A percentile compares a stretch with the other conserved stretches of the same genome.
Conservation (phyloP, 1,140 invertebrate genomes). For the Bombus impatiens region DNA sequence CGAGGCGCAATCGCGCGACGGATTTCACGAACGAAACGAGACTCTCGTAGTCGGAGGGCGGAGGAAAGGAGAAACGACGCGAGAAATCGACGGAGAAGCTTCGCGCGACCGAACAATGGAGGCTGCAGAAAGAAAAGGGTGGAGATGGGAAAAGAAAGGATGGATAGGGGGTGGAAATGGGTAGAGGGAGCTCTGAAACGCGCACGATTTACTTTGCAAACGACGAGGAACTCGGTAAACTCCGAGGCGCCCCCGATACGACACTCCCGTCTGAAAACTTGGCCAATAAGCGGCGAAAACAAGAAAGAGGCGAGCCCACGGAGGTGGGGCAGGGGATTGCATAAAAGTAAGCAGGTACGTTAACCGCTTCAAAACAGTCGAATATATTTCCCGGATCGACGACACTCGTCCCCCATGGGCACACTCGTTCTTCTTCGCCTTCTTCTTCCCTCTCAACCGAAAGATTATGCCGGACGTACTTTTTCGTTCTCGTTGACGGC, state of each 20-base stretch:
- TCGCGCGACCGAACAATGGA: slow-evolving; percentile 1
- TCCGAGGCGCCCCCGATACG: slow-evolving; percentile 71
- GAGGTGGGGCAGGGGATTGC: slow-evolving; percentile 35
- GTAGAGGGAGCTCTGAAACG: slow-evolving; percentile 38
- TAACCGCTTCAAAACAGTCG: slow-evolving; percentile 68
- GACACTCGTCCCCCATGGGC: neutral
- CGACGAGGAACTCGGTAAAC: slow-evolving; percentile 66
- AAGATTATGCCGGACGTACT: slow-evolving; percentile 10
- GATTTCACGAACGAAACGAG: neutral
- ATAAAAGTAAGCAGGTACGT: slow-evolving; percentile 67
- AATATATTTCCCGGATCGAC: slow-evolving; percentile 63
- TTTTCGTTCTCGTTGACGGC: neutral
- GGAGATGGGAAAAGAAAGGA: slow-evolving; percentile 20
- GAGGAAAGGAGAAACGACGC: slow-evolving; percentile 17
- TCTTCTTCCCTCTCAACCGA: neutral
- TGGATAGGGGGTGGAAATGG: neutral
- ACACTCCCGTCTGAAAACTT: slow-evolving; percentile 72
- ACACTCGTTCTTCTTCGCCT: neutral
- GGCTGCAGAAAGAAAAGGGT: neutral
- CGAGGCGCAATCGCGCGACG: neutral
- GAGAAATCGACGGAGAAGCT: slow-evolving; percentile 9
- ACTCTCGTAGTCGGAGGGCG: neutral
- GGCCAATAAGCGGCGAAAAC: slow-evolving; percentile 73
- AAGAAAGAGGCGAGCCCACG: slow-evolving; percentile 66
- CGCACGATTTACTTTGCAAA: slow-evolving; percentile 70